Base-by-base conservation (phyloP, 2,888 invertebrate genomes). In the Monopis laevigella region DNA sequence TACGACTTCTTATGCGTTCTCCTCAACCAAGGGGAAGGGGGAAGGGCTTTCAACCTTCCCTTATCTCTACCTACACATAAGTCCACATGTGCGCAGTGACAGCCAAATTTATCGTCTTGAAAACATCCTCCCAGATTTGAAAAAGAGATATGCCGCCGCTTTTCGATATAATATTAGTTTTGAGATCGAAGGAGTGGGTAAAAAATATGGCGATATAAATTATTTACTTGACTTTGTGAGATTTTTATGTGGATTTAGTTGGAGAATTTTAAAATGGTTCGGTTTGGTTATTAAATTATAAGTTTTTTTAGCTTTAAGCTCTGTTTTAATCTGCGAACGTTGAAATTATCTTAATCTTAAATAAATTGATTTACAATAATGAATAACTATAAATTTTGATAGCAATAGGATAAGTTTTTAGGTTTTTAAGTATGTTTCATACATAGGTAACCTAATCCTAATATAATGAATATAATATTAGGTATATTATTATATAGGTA, bases 61-160 rank as follows among this genome's bases (percentile, higher is more conserved):
- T 70, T 73, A 74, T 77, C 74, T 69, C 24, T 27, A n/a, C n/a
- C n/a, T n/a, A 32, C 17, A 32, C 56, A 62, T 57, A 59, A 68
- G 65, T 62, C 14, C 44, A 64, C 71, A 74, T 69, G 70, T 75
- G 72, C 70, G 72, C 61, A 57, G 53, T 70, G 77, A 74, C 77
- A 75, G 60, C 66, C 68, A 71, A 77, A 77, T 78, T 78, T 78
- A 77, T 77, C 68, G 75, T 65, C 73, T 70, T 66, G 68, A 74
- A 75, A 75, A 73, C 71, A 75, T 59, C 65, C 72, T 62, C 54
- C 62, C 62, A 74, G 73, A 75, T 75, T 72, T 75, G 67, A 55
- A 63, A 62, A 59, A 13, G 59, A 72, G 72, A 73, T 73, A 75
- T 49, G 53, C 56, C 54, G 58, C 53, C 59, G 59, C 57, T 51